Evolutionary conservation across 2,888 invertebrate genomes (phyloP).

Genomic region (Noctuana brunneofusca): DNA sequence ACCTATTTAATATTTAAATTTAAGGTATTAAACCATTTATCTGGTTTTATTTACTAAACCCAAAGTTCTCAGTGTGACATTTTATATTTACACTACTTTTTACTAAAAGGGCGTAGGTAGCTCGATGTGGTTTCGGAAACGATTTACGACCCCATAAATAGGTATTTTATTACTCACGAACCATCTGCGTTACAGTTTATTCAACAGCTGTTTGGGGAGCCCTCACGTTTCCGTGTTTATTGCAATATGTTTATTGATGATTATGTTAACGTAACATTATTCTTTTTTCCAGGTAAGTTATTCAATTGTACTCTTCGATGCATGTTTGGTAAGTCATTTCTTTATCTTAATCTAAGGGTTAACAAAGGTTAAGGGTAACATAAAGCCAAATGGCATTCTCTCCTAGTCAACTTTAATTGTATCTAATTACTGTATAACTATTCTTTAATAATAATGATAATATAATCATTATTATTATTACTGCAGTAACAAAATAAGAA

Average conservation of each 20-base stretch:
- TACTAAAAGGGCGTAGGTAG: conserved; percentile 24
- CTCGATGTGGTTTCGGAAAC: conserved; percentile 48
- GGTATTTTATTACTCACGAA: conserved; percentile 43
- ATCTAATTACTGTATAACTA: too few relatives aligned
- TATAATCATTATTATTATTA: too few relatives aligned
- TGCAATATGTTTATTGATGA: conserved; percentile 44
- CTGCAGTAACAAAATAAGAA: too few relatives aligned
- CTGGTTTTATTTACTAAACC: too few relatives aligned
- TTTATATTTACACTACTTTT: background rate
- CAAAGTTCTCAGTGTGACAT: too few relatives aligned
- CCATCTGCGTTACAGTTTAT: conserved; percentile 39
- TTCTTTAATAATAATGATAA: too few relatives aligned
- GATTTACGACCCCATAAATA: conserved; percentile 55
- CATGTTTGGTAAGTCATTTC: conserved; percentile 5
- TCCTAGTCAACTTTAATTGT: too few relatives aligned
- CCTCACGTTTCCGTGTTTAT: conserved; percentile 16
- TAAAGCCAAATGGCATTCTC: too few relatives aligned
- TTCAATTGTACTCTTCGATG: background rate
- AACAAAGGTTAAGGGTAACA: too few relatives aligned
- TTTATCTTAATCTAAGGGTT: too few relatives aligned
- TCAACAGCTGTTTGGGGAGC: conserved; percentile 19
- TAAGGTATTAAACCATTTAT: too few relatives aligned
- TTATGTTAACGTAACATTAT: conserved; percentile 38
- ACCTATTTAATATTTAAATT: too few relatives aligned
- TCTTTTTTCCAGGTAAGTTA: conserved; percentile 21